A percentile compares a stretch with the other conserved stretches of the same genome.
Evolutionary conservation across 2,113 vertebrate species (phyloP).

Genomic region (Peromyscus californicus): DNA sequence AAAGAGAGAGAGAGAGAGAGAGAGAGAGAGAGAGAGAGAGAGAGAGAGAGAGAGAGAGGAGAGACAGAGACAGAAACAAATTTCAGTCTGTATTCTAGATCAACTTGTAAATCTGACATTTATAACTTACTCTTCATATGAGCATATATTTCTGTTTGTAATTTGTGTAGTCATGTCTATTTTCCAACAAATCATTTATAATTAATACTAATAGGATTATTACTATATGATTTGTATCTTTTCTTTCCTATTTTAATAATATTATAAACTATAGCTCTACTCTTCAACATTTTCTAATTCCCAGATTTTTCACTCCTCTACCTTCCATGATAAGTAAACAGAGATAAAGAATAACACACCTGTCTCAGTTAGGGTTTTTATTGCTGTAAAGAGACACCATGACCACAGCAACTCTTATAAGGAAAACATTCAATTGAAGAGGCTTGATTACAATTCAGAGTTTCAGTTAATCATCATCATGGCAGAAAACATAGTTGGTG

Average conservation of each 20-base stretch:
- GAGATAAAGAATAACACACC: neutral
- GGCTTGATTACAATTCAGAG: no score
- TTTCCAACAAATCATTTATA: conserved; percentile 6
- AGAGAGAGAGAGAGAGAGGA: neutral
- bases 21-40: neutral
- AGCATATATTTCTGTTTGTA: neutral
- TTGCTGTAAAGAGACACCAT: no score
- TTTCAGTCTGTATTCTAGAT: neutral
- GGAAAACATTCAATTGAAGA: no score
- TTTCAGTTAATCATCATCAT: no score
- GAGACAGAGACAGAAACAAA: neutral
- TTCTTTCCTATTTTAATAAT: neutral
- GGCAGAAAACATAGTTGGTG: no score
- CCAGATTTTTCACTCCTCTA: neutral
- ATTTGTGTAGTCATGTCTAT: neutral
- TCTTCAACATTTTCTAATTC: conserved; percentile 23
- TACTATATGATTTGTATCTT: neutral
- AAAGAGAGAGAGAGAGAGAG: neutral
- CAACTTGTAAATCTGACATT: neutral
- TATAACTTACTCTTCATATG: neutral
- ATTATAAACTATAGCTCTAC: neutral
- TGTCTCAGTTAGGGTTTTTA: no score
- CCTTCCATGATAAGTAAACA: neutral
- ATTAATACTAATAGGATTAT: neutral
- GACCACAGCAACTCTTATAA: no score